phyloP scores from a whole-genome alignment of 2,888 invertebrate species.

The Drosophila quinaria region DNA sequence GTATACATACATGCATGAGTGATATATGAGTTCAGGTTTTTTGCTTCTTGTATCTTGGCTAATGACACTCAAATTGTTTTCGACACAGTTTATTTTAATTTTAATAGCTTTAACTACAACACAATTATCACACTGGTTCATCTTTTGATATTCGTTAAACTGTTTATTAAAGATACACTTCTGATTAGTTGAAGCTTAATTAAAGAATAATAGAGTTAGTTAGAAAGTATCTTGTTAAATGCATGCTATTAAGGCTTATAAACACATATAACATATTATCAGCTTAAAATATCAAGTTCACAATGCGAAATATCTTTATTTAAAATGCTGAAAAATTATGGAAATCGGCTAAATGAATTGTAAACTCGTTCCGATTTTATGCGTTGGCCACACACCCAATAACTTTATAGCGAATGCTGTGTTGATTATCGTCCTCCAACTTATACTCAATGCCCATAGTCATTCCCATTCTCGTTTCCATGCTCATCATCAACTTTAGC shows the following conservation, averaged over 20 bases:
- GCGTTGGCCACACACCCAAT: constrained; percentile 17
- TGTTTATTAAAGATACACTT: neutral
- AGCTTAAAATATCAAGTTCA: neutral
- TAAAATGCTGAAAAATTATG: constrained; percentile 3
- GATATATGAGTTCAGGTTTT: constrained; percentile 6
- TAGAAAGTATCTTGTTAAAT: too few species aligned
- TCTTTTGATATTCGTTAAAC: constrained; percentile 23
- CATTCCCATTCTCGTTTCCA: constrained; percentile 46
- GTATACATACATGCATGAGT: constrained; percentile 2
- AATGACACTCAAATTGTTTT: constrained; percentile 69
- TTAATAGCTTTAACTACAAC: constrained; percentile 24
- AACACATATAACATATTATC: neutral
- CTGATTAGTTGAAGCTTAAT: neutral
- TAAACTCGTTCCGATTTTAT: constrained; percentile 22
- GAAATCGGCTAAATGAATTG: constrained; percentile 20
- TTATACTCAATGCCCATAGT: constrained; percentile 13
- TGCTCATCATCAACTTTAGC: constrained; percentile 13
- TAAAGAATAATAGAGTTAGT: too few species aligned
- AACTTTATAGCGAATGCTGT: constrained; percentile 9
- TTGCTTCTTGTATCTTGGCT: constrained; percentile 19
- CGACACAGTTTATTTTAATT: constrained; percentile 35
- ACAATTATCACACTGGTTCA: neutral
- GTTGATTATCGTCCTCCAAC: constrained; percentile 3
- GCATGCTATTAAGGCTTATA: neutral
- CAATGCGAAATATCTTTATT: constrained; percentile 3